Evolutionary conservation across 2,797 vertebrate species (phyloP), one percentile per base, ranked within the genome.

Genomic region (Tenualosa thibaudeaui): DNA sequence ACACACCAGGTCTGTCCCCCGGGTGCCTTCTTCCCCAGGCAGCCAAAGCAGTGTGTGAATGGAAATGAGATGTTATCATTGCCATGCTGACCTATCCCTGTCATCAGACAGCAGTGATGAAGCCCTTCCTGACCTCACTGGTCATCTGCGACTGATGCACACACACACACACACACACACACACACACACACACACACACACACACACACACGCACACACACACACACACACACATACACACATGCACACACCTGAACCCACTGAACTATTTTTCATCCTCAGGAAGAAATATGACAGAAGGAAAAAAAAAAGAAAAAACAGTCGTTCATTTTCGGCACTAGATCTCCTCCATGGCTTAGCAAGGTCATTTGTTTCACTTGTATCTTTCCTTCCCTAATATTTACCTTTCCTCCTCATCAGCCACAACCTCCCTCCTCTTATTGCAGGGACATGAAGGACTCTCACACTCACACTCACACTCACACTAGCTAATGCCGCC

Each of bases 131-230:
- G 62, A 68, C 62, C 62, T 68, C 31, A 13, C 62, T 68, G 62
- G 62, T 68, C 62, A 68, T 68, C 26, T 31, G 13, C 22, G 22
- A 24, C 22, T 31, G 65, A 68, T 17, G 37, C 68, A 75, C 68
- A 43, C 37, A 75, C 68, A 75, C 68, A 68, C 9, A 31, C 24
- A 68, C 62, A 65, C n/a, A 65, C 60, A 65, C 60, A 65, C 60
- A 65, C 60, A 24, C 60, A 37, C 10, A 37, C 65, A 71, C 65
- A 37, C 26, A 15, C 31, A 65, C 62, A 31, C 5, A 62, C 60
- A 62, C 60, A n/a, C 60, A n/a, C 24, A 43, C 37, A 75, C 68
- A 75, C 68, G 31, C 9, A 31, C 24, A 68, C 62, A 65, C n/a
- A 65, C 60, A 65, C 60, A 65, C 60, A 65, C 60, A 24, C 60